A percentile compares a stretch with the other conserved stretches of the same genome.
Conservation (phyloP, 2,797 vertebrate genomes). For the Neosilurus hyrtlii region DNA sequence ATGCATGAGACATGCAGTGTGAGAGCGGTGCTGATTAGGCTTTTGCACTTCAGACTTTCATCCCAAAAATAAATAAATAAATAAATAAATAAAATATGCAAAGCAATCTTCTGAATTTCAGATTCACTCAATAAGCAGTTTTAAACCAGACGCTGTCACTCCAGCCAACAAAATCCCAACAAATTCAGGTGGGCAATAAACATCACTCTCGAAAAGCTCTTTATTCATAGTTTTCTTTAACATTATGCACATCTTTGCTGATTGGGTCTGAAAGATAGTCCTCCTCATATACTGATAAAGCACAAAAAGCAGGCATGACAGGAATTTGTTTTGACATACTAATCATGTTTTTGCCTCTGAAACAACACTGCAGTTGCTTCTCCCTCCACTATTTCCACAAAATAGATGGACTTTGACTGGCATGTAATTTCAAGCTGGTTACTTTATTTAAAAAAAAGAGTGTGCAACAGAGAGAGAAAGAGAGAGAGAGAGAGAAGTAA, state of each 20-base stretch:
- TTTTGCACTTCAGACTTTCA: conserved; percentile 24
- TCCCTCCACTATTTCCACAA: conserved; percentile 2
- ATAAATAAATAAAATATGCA: background rate
- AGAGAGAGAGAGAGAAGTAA: background rate
- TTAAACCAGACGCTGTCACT: conserved; percentile 28
- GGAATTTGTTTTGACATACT: conserved; percentile 51
- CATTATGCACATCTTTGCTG: conserved; percentile 21
- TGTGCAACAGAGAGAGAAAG: too few relatives aligned
- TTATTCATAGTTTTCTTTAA: conserved; percentile 38
- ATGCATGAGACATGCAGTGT: conserved; percentile 29
- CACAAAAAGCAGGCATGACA: conserved; percentile 42
- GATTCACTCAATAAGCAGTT: conserved; percentile 5
- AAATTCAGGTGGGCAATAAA: conserved; percentile 38
- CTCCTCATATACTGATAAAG: conserved; percentile 12
- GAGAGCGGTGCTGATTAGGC: conserved; percentile 32
- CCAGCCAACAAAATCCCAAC: conserved; percentile 7
- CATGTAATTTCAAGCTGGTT: conserved; percentile 51
- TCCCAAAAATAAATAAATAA: background rate
- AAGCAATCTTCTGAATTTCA: conserved; percentile 15
- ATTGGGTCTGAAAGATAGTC: conserved; percentile 29
- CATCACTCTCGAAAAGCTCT: conserved; percentile 25
- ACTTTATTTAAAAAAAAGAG: background rate
- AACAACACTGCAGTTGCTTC: conserved; percentile 32
- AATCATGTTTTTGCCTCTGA: conserved; percentile 46
- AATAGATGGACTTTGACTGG: conserved; percentile 46